These are phyloP conservation scores for Lingula anatina DNA, from an alignment of 2,888 invertebrate species.

Conservation along the genomic window DNA sequence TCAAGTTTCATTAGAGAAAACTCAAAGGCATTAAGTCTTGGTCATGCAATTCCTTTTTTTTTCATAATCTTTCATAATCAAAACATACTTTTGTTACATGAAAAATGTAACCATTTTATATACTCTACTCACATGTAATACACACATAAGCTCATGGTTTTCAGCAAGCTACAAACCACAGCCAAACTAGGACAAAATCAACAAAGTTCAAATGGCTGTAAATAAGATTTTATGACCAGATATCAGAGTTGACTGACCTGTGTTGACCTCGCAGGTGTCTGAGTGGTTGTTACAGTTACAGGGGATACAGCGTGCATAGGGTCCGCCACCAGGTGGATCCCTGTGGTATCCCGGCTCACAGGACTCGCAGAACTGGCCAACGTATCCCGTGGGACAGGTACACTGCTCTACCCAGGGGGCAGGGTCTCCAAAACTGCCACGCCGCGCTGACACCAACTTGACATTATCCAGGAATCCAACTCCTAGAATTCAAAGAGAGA, in stretches of 20 bases:
- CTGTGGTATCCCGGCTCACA: slow-evolving; percentile 93
- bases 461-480: slow-evolving; percentile 86
- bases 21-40: too few species aligned
- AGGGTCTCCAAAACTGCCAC: slow-evolving; percentile 60
- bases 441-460: slow-evolving; percentile 79
- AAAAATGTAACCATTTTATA: too few species aligned
- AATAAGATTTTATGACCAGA: too few species aligned
- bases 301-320: slow-evolving; percentile 88
- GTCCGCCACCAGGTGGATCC: slow-evolving; percentile 84
- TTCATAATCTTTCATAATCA: too few species aligned
- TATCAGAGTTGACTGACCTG: slow-evolving; percentile 38
- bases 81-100: too few species aligned
- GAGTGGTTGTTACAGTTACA: slow-evolving; percentile 97
- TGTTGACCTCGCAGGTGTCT: slow-evolving; percentile 74
- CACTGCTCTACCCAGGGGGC: slow-evolving; percentile 95
- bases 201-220: too few species aligned
- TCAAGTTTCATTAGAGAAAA: too few species aligned
- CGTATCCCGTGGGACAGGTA: slow-evolving; percentile 63
- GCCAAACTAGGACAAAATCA: too few species aligned
- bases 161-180: too few species aligned
- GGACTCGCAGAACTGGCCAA: slow-evolving; percentile 95
- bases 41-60: too few species aligned
- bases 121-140: too few species aligned
- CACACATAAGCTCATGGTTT: too few species aligned
- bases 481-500: slow-evolving; percentile 49